A percentile compares a stretch with the other conserved stretches of the same genome.
Conservation (phyloP, 2,888 invertebrate species). For the Limulus polyphemus region DNA sequence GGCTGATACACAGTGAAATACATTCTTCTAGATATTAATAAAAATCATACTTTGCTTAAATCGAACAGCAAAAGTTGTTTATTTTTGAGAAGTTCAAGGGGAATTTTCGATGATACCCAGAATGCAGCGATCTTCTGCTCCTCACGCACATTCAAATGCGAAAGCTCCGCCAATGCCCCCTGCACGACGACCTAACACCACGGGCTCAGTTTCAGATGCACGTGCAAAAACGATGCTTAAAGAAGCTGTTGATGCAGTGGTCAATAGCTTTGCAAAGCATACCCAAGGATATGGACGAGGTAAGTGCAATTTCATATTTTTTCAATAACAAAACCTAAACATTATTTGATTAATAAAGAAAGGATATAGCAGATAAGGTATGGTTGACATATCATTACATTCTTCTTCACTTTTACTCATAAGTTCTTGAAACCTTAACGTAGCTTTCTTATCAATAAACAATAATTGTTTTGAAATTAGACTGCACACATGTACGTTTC, state of each 20-base stretch:
- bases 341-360: neutral
- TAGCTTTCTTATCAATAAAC: no score
- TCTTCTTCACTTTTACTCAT: no score
- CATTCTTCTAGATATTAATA: no score
- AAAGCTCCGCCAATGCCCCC: slow-evolving; percentile 20
- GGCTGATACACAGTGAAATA: no score
- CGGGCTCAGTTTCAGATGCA: slow-evolving; percentile 25
- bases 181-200: slow-evolving; percentile 11
- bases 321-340: neutral
- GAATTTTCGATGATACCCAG: neutral
- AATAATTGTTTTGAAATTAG: no score
- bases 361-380: no score
- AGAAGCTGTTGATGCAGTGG: slow-evolving; percentile 59
- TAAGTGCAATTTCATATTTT: slow-evolving; percentile 33
- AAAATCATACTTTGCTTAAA: no score
- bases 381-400: no score
- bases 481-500: no score
- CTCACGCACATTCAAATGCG: slow-evolving; percentile 12
- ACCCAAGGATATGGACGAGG: slow-evolving; percentile 57
- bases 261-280: slow-evolving; percentile 59
- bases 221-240: slow-evolving; percentile 41
- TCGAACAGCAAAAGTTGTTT: no score
- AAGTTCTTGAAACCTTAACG: no score
- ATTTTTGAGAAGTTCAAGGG: no score
- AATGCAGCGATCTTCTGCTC: slow-evolving; percentile 1